Conservation (phyloP, 2,113 vertebrate species). For the Macrotis lagotis region DNA sequence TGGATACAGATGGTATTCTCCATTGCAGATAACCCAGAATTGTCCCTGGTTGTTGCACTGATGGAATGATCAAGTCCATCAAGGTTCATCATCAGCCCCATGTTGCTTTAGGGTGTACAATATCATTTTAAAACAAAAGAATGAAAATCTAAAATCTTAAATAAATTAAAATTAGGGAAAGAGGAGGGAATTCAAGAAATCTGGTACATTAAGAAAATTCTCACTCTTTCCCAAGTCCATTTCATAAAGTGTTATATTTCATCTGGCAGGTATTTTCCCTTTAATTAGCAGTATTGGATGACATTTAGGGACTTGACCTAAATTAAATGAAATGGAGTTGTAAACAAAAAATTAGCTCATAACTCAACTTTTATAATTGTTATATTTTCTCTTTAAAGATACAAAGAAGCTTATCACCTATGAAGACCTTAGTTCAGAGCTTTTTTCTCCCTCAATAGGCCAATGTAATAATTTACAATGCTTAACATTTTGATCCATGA, state of each 20-base stretch:
- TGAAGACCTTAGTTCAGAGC: not conserved
- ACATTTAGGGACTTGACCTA: not conserved
- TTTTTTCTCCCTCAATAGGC: not conserved
- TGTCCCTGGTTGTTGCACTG: no score
- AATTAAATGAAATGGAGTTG: not conserved
- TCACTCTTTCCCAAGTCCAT: not conserved
- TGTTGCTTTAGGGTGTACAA: no score
- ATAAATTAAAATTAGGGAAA: no score
- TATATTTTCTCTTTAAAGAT: not conserved
- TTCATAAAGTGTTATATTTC: conserved; percentile 27
- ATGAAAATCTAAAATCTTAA: no score
- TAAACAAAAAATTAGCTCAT: not conserved
- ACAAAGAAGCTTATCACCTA: not conserved
- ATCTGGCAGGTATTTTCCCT: not conserved
- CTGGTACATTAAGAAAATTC: conserved; percentile 32
- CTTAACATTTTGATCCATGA: no score
- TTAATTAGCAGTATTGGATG: not conserved
- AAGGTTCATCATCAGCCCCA: no score
- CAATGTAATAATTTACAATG: not conserved
- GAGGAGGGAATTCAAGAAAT: not conserved
- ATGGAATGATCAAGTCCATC: no score
- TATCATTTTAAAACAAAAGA: no score
- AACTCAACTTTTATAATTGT: not conserved
- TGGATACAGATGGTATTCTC: no score
- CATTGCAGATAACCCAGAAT: no score